Evolutionary conservation across 2,113 vertebrate genomes (phyloP), one percentile per base, ranked within the genome.

Genomic region (Ploceus nigricollis): DNA sequence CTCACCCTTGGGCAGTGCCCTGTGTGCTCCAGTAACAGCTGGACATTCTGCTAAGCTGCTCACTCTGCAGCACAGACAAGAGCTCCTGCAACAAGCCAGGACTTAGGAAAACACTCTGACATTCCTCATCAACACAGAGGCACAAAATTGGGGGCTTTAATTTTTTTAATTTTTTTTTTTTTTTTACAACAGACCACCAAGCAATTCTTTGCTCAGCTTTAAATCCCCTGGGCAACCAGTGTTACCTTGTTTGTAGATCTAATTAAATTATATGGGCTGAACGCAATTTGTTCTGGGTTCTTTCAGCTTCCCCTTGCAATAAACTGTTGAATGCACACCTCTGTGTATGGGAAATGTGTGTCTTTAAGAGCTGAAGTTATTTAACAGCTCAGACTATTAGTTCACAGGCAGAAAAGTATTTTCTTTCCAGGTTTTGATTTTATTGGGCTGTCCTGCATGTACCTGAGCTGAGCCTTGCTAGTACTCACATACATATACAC

Each of bases 161-260:
- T 61, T 72, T n/a, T 76, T 20, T 42, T 20, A 17, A 2, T 11
- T 33, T 15, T 17, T 42, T 72, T 44, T 31, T 40, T 44, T 84
- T 86, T 83, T 82, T 54, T 11, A 4, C 64, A 71, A 56, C 80
- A 96, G 96, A 96, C 96, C 96, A 96, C 94, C 96, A 96, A 92
- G 93, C 60, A 92, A 86, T 89, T 90, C 92, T 83, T 94, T 75
- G 69, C 45, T 53, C 79, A 75, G 90, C 92, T 89, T 92, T 83
- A 94, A 96, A 42, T 97, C 96, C 96, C 96, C 78, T 95, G 94
- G 96, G 96, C 96, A 96, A 97, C 69, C 94, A 96, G 95, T 96
- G 95, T 96, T 97, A 97, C 96, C 96, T 95, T 96, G 96, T 97
- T 96, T 96, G 96, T 97, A 96, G 96, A 93, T 95, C 96, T 96